Percentiles rank a stretch among this genome's conserved stretches.
Conservation (phyloP, 1,140 invertebrate species). For the Maconellicoccus hirsutus region DNA sequence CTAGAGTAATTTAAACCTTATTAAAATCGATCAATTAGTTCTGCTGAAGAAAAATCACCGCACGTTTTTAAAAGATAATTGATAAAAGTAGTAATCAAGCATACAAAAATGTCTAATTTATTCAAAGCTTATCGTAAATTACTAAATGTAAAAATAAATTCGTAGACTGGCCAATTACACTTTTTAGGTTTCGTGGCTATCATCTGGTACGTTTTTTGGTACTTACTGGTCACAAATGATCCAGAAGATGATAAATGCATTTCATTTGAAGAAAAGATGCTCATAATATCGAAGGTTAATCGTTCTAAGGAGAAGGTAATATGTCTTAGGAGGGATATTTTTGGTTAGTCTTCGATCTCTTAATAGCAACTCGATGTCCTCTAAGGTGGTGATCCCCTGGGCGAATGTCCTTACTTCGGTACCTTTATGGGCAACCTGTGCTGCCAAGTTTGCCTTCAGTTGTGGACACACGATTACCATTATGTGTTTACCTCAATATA, state of each 20-base stretch:
- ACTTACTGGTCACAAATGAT: not conserved
- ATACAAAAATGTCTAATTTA: too few relatives aligned
- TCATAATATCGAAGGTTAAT: not conserved
- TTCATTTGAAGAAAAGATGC: not conserved
- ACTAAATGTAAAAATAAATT: too few relatives aligned
- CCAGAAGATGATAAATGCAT: constrained; percentile 1
- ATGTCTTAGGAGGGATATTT: too few relatives aligned
- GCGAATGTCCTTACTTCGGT: not conserved
- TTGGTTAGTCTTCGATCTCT: too few relatives aligned
- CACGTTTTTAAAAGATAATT: too few relatives aligned
- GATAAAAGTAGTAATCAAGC: too few relatives aligned
- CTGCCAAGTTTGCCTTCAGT: not conserved
- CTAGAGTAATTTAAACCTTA: too few relatives aligned
- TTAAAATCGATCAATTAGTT: too few relatives aligned
- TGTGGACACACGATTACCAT: not conserved
- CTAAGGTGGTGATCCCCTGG: not conserved
- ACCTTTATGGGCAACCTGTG: not conserved
- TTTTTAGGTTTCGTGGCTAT: not conserved
- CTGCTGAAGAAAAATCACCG: too few relatives aligned
- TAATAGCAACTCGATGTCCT: too few relatives aligned
- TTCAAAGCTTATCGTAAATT: too few relatives aligned
- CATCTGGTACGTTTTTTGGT: not conserved
- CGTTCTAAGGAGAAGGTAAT: not conserved
- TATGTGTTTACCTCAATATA: not conserved
- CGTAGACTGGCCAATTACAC: too few relatives aligned